These are phyloP conservation scores for Eristalis intricaria DNA, from an alignment of 2,888 invertebrate species.

Conservation along the genomic window DNA sequence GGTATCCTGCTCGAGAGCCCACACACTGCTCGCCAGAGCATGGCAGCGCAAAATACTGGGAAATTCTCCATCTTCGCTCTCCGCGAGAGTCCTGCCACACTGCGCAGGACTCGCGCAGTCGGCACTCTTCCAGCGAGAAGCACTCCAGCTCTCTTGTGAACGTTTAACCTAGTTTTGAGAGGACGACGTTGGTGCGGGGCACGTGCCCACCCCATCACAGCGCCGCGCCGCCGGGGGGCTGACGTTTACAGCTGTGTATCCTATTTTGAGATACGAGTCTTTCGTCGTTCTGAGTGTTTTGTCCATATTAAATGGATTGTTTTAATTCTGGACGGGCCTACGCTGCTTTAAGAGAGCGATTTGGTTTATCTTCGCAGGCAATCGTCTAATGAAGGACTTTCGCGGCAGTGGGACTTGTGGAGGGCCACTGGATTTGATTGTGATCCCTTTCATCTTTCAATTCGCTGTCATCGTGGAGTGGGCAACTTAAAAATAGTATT, in stretches of 20 bases:
- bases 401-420: neutral
- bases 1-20: constrained; percentile 20
- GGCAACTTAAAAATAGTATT: too few relatives aligned
- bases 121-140: constrained; percentile 8
- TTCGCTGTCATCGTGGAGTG: neutral
- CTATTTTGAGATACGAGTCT: constrained; percentile 31
- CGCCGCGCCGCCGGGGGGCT: constrained; percentile 13
- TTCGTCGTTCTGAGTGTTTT: constrained; percentile 25
- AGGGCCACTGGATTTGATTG: neutral
- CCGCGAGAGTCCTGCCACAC: neutral
- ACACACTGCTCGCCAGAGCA: neutral
- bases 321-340: constrained; percentile 27
- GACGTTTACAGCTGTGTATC: constrained; percentile 61
- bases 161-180: constrained; percentile 64
- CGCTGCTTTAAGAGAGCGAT: neutral
- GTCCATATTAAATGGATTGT: constrained; percentile 42
- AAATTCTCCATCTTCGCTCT: constrained; percentile 12
- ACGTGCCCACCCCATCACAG: neutral
- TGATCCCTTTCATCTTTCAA: neutral
- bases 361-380: constrained; percentile 31
- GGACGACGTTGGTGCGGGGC: neutral
- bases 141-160: constrained; percentile 37
- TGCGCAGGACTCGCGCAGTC: constrained; percentile 41
- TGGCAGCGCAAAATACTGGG: constrained; percentile 51
- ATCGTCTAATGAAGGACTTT: constrained; percentile 30